phyloP scores from a whole-genome alignment of 1,140 invertebrate genomes.

The Plectrocnemia conspersa region DNA sequence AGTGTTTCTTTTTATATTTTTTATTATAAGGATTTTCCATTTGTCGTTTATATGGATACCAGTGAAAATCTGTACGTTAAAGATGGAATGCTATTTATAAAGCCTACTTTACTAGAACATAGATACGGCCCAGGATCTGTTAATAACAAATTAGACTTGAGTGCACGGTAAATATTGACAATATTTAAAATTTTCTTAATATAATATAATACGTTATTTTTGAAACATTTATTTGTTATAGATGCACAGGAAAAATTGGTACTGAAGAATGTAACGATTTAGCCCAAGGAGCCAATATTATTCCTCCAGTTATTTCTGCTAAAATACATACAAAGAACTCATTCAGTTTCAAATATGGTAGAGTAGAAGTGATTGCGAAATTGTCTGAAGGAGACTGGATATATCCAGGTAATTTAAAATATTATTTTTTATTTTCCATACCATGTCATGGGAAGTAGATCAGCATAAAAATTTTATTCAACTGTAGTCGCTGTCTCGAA shows the following conservation, averaged over 20 bases:
- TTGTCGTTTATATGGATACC: slow-evolving; percentile 25
- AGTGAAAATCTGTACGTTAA: slow-evolving; percentile 51
- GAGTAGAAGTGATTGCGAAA: slow-evolving; percentile 70
- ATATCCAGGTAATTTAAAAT: slow-evolving; percentile 58
- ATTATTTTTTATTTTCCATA: not conserved
- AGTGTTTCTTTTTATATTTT: slow-evolving; percentile 7
- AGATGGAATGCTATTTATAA: slow-evolving; percentile 58
- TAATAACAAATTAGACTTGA: not conserved
- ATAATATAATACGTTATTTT: not conserved
- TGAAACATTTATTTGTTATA: slow-evolving; percentile 36
- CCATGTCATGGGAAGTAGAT: no score
- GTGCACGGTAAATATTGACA: no score
- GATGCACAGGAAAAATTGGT: slow-evolving; percentile 55
- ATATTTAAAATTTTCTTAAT: not conserved
- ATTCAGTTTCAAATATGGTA: slow-evolving; percentile 68
- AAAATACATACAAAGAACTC: slow-evolving; percentile 60
- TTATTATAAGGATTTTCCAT: slow-evolving; percentile 45
- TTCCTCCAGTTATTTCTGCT: slow-evolving; percentile 65
- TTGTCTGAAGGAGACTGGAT: slow-evolving; percentile 74
- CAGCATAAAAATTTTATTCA: not conserved
- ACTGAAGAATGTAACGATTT: slow-evolving; percentile 50
- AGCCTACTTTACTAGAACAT: slow-evolving; percentile 55
- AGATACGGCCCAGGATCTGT: slow-evolving; percentile 44
- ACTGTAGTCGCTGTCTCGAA: not conserved
- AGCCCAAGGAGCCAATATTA: slow-evolving; percentile 51